Percentiles rank a stretch among this genome's conserved stretches.
phyloP scores from a whole-genome alignment of 2,888 invertebrate genomes.

The Chorisops tibialis region DNA sequence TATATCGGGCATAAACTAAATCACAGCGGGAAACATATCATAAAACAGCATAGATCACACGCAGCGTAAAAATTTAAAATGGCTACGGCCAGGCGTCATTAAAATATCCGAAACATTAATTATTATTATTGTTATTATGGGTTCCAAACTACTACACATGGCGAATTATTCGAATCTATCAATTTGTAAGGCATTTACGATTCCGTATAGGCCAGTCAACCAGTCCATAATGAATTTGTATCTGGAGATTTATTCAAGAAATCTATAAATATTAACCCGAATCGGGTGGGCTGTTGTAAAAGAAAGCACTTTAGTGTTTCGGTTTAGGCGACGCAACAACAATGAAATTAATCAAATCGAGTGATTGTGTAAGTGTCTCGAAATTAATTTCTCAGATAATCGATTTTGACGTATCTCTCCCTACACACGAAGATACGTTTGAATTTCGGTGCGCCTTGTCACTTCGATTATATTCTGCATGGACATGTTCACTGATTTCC shows the following conservation, averaged over 20 bases:
- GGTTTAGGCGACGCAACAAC: too few relatives aligned
- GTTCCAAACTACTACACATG: not conserved
- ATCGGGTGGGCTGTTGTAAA: too few relatives aligned
- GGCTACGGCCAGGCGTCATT: not conserved
- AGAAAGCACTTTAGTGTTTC: too few relatives aligned
- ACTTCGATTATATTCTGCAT: conserved; percentile 2
- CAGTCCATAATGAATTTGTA: too few relatives aligned
- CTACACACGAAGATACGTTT: not conserved
- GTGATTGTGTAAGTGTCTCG: not conserved
- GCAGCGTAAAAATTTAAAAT: not conserved
- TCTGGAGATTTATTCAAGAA: too few relatives aligned
- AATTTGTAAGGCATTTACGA: not conserved
- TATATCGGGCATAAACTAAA: too few relatives aligned
- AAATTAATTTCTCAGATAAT: conserved; percentile 7
- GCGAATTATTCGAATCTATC: conserved; percentile 11
- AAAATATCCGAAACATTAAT: conserved; percentile 1
- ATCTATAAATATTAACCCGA: too few relatives aligned
- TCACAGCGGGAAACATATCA: too few relatives aligned
- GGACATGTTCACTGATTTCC: conserved; percentile 17
- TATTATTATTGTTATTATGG: not conserved
- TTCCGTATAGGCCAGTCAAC: too few relatives aligned
- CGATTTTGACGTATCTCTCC: conserved; percentile 4
- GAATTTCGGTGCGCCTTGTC: conserved; percentile 9
- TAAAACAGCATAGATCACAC: conserved; percentile 15
- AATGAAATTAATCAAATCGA: conserved; percentile 5